phyloP scores from a whole-genome alignment of 2,888 invertebrate species.

The Lasioglossum calceatum region DNA sequence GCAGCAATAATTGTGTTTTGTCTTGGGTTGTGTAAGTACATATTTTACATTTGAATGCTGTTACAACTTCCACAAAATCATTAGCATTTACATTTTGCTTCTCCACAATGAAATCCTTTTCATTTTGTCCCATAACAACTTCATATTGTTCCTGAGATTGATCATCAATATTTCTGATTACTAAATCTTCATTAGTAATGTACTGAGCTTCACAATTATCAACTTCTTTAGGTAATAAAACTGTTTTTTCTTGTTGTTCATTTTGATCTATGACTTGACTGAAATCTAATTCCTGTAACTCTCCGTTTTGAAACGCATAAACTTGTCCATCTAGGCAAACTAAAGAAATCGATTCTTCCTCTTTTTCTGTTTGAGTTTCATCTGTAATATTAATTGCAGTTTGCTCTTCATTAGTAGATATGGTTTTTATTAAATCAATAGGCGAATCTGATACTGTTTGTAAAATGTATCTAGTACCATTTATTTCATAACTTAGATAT shows the following conservation, averaged over 20 bases:
- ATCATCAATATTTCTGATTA: constrained; percentile 55
- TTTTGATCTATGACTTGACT: constrained; percentile 67
- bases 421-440: constrained; percentile 61
- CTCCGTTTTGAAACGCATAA: constrained; percentile 76
- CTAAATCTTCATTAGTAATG: constrained; percentile 58
- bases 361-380: constrained; percentile 56
- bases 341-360: constrained; percentile 75
- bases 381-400: constrained; percentile 58
- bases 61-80: constrained; percentile 86
- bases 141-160: constrained; percentile 66
- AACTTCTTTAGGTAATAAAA: constrained; percentile 64
- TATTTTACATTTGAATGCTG: constrained; percentile 86
- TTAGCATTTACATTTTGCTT: constrained; percentile 78
- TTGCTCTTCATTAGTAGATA: constrained; percentile 58
- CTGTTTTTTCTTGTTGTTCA: constrained; percentile 61
- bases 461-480: constrained; percentile 78
- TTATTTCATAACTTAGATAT: constrained; percentile 78
- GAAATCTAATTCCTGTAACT: constrained; percentile 75
- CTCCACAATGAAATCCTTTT: constrained; percentile 55
- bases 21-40: constrained; percentile 85
- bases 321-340: constrained; percentile 78
- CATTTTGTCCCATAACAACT: constrained; percentile 54
- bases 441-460: constrained; percentile 68
- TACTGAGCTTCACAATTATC: constrained; percentile 61
- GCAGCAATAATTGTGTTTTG: constrained; percentile 81